Base-by-base conservation (phyloP, 2,797 vertebrate genomes). In the Phrynocephalus guinanensis region DNA sequence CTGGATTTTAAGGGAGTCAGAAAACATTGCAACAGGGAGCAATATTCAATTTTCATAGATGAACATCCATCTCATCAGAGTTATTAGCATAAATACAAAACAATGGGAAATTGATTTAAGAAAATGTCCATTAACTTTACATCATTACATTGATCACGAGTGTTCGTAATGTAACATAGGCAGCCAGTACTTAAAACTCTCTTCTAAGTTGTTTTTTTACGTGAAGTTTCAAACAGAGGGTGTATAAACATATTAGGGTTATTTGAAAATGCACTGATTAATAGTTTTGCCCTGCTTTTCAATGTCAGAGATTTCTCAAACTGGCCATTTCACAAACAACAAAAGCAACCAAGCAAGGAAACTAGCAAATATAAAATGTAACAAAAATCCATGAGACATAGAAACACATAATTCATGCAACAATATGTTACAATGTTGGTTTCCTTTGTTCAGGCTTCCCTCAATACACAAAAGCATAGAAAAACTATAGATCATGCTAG, bases 91-190 rank as follows among this genome's bases (percentile, higher is more conserved):
- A 68, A 71, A 68, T 38, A 26, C 1, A 73, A n/a, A 56, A 28
- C 76, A 88, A 60, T 80, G 63, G 87, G 44, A 22, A 72, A 18
- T 86, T 48, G 11, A 56, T 28, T 82, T 67, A 13, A 92, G 56
- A 83, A 78, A 79, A 52, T 16, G 24, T 52, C n/a, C 76, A 50
- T 50, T 52, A 50, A 78, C 26, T 28, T 78, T 50, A 78, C 26
- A 78, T 52, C 28, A 33, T 2, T 60, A 1, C 78, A 79, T 10
- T 60, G 52, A 3, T 7, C 16, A 79, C 22, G 28, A 30, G 20
- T 79, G n/a, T 79, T 9, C 33, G 18, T 20, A 30, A 15, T 30
- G 30, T 4, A 79, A n/a, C 28, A 28, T 30, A 50, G 50, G 24
- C 50, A 79, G 7, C 78, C 30, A 56, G 22, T 48, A 33, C 33